A percentile compares a stretch with the other conserved stretches of the same genome.
These are phyloP conservation scores for Thymelicus lineola DNA, from an alignment of 2,888 invertebrate genomes.

Conservation along the genomic window DNA sequence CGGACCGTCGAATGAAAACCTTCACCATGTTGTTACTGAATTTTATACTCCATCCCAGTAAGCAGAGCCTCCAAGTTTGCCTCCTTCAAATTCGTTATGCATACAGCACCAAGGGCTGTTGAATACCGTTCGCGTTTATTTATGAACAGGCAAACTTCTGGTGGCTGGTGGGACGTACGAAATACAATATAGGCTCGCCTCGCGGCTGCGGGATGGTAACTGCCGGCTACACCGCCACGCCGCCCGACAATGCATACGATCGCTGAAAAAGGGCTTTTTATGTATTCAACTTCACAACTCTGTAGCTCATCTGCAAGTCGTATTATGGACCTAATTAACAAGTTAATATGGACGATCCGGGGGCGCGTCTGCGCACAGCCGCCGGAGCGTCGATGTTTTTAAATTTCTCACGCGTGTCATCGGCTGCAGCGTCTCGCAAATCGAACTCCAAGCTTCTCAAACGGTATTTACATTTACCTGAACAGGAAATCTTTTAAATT, in stretches of 20 bases:
- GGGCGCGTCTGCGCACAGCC: conserved; percentile 84
- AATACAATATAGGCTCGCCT: conserved; percentile 79
- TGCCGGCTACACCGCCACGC: conserved; percentile 52
- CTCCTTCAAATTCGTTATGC: conserved; percentile 86
- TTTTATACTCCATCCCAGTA: conserved; percentile 85
- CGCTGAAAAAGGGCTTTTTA: conserved; percentile 89
- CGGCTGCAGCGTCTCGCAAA: conserved; percentile 42
- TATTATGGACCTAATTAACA: conserved; percentile 96
- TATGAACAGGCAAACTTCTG: conserved; percentile 86
- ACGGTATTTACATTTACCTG: conserved; percentile 62
- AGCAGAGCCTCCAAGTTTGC: conserved; percentile 85
- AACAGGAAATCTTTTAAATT: conserved; percentile 61
- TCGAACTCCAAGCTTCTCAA: conserved; percentile 53
- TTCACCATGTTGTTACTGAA: conserved; percentile 85
- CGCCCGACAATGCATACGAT: conserved; percentile 78
- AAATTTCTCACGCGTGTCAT: conserved; percentile 43
- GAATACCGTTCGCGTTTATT: conserved; percentile 86
- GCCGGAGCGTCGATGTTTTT: conserved; percentile 43
- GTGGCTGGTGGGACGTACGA: conserved; percentile 81
- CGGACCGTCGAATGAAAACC: conserved; percentile 83
- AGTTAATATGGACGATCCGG: conserved; percentile 94
- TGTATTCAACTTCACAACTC: conserved; percentile 88
- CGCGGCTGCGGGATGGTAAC: conserved; percentile 49
- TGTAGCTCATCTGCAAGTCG: conserved; percentile 94
- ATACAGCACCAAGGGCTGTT: conserved; percentile 87